Percentiles rank a stretch among this genome's conserved stretches.
Conservation (phyloP, 2,888 invertebrate genomes). For the Scaptomyza cyrtandrae region DNA sequence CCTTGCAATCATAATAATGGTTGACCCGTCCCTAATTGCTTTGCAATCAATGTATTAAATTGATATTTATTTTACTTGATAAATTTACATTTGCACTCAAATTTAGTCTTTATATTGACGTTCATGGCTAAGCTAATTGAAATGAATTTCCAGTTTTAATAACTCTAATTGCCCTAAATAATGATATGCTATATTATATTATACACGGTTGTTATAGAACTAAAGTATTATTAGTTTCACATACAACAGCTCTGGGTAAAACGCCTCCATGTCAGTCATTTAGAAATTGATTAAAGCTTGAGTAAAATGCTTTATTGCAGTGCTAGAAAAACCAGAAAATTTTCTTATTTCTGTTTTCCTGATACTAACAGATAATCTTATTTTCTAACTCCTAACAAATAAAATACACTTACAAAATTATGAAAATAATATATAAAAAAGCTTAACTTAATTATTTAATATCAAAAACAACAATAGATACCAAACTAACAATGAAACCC, state of each 20-base stretch:
- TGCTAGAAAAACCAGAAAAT: background rate
- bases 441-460: constrained; percentile 3
- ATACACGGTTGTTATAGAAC: background rate
- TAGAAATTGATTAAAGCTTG: background rate
- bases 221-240: background rate
- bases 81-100: background rate
- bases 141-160: constrained; percentile 28
- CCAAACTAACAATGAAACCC: background rate
- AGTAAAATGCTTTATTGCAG: background rate
- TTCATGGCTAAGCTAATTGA: constrained; percentile 1
- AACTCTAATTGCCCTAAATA: constrained; percentile 30
- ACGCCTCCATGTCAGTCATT: too few relatives aligned
- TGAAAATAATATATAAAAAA: background rate
- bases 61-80: constrained; percentile 11
- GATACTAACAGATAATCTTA: background rate
- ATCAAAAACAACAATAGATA: background rate
- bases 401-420: background rate
- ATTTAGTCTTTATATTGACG: background rate
- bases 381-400: background rate
- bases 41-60: background rate
- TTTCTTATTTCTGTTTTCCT: background rate
- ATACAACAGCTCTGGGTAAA: constrained; percentile 4
- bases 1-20: background rate
- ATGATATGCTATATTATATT: constrained; percentile 12
- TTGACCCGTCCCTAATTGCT: background rate